Base-by-base conservation (phyloP, 2,113 vertebrate species). In the Cricetomys ansorgei region DNA sequence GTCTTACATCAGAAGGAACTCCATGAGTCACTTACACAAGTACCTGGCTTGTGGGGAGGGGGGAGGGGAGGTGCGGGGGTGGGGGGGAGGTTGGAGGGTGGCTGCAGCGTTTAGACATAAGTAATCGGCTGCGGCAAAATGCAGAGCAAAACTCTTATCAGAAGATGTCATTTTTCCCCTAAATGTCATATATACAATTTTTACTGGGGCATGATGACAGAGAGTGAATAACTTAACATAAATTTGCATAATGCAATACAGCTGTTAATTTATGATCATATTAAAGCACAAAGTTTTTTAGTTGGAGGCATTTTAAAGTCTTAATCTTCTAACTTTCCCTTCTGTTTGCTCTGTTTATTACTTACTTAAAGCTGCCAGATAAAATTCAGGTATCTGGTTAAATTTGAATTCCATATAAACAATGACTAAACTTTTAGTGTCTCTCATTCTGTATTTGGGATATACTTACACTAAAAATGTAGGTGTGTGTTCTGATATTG, bases 221-320 rank as follows among this genome's bases (percentile, higher is more conserved):
- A 96, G 95, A 98, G 97, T 97, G 98, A 98, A 98, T 98, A 98
- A 98, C 96, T 98, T 98, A 98, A 98, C 98, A 98, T 99, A 98
- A 98, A 99, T 99, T 99, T 98, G 98, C 98, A 98, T 98, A 98
- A 98, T 98, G 97, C 95, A 98, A 98, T 98, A 97, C 97, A 98
- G 98, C 96, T 98, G 98, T 97, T 98, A 98, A 98, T 98, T 98
- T 98, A 98, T 98, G 98, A 96, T 97, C 97, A 53, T 97, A 98
- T 98, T 98, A 98, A 98, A 98, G 91, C 97, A 96, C 97, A 95
- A 98, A 98, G 97, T 98, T 98, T 98, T 98, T 97, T 98, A 97
- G 98, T 98, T 98, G 95, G 98, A 98, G 94, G 97, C 90, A 95
- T 98, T 97, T 94, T 94, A 77, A 97, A 91, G 76, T 92, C 88